Conservation (phyloP, 2,797 vertebrate genomes). For the Chromobotia macracanthus region DNA sequence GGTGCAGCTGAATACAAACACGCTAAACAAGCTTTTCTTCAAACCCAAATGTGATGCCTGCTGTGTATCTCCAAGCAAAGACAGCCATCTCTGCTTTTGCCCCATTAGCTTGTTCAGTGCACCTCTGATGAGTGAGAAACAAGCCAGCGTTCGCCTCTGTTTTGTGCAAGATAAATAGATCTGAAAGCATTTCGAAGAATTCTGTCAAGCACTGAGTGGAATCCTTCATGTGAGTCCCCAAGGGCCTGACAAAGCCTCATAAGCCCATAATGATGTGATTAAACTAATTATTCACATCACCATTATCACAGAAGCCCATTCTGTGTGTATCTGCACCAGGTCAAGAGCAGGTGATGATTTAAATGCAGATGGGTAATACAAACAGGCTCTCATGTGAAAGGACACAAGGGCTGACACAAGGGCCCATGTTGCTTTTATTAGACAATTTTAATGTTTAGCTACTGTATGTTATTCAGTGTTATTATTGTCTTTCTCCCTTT, state of each 20-base stretch:
- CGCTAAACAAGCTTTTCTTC: slow-evolving; percentile 70
- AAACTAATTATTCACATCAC: slow-evolving; percentile 72
- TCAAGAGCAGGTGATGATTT: slow-evolving; percentile 58
- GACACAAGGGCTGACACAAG: background rate
- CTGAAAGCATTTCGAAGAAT: slow-evolving; percentile 58
- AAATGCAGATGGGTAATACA: slow-evolving; percentile 48
- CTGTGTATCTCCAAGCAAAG: slow-evolving; percentile 68
- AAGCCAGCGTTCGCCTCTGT: slow-evolving; percentile 57
- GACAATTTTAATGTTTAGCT: background rate
- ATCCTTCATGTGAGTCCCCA: slow-evolving; percentile 64
- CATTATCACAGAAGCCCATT: slow-evolving; percentile 68
- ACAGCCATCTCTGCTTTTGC: slow-evolving; percentile 66
- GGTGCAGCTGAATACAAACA: slow-evolving; percentile 4
- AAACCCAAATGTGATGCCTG: slow-evolving; percentile 76
- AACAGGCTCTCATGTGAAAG: background rate
- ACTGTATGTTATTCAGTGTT: background rate
- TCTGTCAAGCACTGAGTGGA: slow-evolving; percentile 51
- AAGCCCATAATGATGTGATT: slow-evolving; percentile 70
- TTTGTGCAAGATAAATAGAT: slow-evolving; percentile 73
- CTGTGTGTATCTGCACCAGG: slow-evolving; percentile 50
- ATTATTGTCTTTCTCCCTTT: background rate
- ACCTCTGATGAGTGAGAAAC: slow-evolving; percentile 70
- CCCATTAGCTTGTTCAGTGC: slow-evolving; percentile 74
- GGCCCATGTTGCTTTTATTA: background rate
- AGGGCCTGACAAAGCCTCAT: slow-evolving; percentile 63